Conservation (phyloP, 2,888 invertebrate genomes). For the Autographa gamma region DNA sequence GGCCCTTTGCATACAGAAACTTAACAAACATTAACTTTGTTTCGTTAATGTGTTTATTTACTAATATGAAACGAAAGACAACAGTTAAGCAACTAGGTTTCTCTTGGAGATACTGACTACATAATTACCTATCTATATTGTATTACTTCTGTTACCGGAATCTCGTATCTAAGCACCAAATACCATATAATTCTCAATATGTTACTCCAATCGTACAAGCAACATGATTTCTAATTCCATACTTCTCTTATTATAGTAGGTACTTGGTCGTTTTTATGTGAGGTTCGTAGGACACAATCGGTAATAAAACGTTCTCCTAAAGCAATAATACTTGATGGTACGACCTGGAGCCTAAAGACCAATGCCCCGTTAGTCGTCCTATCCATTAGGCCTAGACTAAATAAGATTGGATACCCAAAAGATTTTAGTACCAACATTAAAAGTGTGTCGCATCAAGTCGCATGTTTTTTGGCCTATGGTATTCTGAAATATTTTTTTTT, state of each 20-base stretch:
- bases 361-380: background rate
- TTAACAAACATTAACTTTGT: background rate
- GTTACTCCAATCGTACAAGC: background rate
- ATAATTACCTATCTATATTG: background rate
- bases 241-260: background rate
- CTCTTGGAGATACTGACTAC: background rate
- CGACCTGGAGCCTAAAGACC: constrained; percentile 1
- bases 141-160: background rate
- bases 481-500: background rate
- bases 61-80: background rate
- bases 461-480: background rate
- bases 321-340: constrained; percentile 2
- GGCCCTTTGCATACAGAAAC: constrained; percentile 13
- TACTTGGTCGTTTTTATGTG: background rate
- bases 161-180: background rate
- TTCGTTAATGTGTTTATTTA: background rate
- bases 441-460: background rate
- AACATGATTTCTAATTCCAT: background rate
- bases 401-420: too few relatives aligned
- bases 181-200: background rate
- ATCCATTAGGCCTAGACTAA: constrained; percentile 4
- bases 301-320: background rate
- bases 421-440: background rate
- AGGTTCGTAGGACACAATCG: constrained; percentile 4
- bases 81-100: background rate